phyloP scores from a whole-genome alignment of 1,140 invertebrate species.

The Coelopa frigida region DNA sequence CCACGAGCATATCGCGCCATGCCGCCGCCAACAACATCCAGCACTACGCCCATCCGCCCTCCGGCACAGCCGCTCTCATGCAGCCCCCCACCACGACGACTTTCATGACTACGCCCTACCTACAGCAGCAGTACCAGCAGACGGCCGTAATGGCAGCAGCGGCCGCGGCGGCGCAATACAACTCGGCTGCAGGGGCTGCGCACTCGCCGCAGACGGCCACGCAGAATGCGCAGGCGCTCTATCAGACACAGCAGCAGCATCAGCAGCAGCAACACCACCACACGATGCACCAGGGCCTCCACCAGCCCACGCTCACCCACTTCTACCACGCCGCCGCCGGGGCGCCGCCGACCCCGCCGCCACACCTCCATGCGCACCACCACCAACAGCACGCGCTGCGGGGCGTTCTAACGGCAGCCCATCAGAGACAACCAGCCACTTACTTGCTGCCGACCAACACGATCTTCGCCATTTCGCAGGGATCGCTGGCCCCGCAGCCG shows the following conservation, averaged over 20 bases:
- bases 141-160: conserved; percentile 15
- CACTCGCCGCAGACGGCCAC: background rate
- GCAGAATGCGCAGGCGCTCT: background rate
- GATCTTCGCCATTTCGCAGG: background rate
- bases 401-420: conserved; percentile 17
- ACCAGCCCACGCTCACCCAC: too few relatives aligned
- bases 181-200: background rate
- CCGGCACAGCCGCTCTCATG: conserved; percentile 4
- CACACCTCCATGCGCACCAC: conserved; percentile 1
- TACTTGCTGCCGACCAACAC: background rate
- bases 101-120: conserved; percentile 20
- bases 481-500: conserved; percentile 9
- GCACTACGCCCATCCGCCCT: conserved; percentile 2
- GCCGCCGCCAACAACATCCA: background rate
- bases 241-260: conserved; percentile 6
- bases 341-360: conserved; percentile 5
- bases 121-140: conserved; percentile 13
- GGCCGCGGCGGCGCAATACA: conserved; percentile 20
- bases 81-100: conserved; percentile 6
- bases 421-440: conserved; percentile 19
- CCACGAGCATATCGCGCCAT: background rate
- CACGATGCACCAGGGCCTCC: conserved; percentile 14
- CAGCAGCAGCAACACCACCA: too few relatives aligned
- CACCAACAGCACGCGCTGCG: background rate
- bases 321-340: conserved; percentile 1